Evolutionary conservation across 2,797 vertebrate genomes (phyloP), one percentile per base, ranked within the genome.

Genomic region (Tokudaia tokunoshimensis): DNA sequence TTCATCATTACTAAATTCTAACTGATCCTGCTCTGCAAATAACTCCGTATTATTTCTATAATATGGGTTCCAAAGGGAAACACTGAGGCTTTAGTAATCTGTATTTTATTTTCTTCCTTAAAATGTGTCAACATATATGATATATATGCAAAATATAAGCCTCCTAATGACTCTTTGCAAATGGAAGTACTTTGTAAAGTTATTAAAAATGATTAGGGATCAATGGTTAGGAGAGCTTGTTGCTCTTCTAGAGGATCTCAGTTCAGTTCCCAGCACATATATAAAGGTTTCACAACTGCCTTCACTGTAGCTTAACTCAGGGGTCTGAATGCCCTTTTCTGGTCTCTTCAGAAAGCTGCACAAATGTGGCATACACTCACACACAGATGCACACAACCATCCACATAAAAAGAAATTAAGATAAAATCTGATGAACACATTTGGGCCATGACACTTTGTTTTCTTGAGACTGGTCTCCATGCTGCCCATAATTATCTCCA

Each of bases 1-100:
- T 76, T 86, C 37, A 65, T 44, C 74, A 91, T 47, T 91, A 91
- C 57, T 83, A 92, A 95, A 94, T 96, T 63, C 52, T 34, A 88
- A 47, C 91, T n/a, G 87, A 65, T 70, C n/a, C 81, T 91, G 65
- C 13, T 83, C 24, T 87, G n/a, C 13, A 87, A 87, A 74, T 57
- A 57, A 74, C n/a, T 50, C 24, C 24, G 41, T 57, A 63, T 90
- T 91, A 85, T 96, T 89, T 85, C 78, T 80, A 22, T 85, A 78
- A 15, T 19, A 74, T 52, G 72, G 19, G 12, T 83, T 94, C 74
- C 70, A 82, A 85, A 92, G 44, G 29, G 55, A 94, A 94, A 78
- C 55, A 89, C 12, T 19, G 52, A 85, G 80, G 22, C 55, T 26
- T 88, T 70, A 15, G 41, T 76, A 76, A 96, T 55, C 41, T 87